Percentiles rank a stretch among this genome's conserved stretches.
Evolutionary conservation across 2,113 vertebrate species (phyloP).

Genomic region (Pseudorectes ferrugineus): DNA sequence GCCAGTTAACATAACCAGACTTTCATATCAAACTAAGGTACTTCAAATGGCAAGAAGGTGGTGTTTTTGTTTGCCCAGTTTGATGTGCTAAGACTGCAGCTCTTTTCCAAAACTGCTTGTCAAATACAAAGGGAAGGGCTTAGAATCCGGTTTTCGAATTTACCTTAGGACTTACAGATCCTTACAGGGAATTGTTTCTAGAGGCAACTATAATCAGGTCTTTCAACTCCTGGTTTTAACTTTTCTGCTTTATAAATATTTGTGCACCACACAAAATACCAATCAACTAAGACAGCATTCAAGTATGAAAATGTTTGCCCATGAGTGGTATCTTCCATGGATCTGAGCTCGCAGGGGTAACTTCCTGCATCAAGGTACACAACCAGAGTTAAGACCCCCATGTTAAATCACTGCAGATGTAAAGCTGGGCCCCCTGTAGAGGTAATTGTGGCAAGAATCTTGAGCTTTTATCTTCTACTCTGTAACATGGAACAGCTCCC

Average conservation of each 20-base stretch:
- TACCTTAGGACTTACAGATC: background rate
- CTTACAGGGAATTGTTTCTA: background rate
- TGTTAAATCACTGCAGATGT: background rate
- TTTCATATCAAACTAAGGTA: slow-evolving; percentile 7
- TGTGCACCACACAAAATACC: background rate
- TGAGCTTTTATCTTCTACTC: background rate
- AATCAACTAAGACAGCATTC: background rate
- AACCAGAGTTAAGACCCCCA: accelerated
- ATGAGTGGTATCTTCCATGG: background rate
- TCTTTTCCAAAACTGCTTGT: background rate
- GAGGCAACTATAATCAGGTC: background rate
- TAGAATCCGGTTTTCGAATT: background rate
- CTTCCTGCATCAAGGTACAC: background rate
- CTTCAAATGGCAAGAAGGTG: background rate
- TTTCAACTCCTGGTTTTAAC: background rate
- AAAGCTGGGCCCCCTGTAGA: background rate
- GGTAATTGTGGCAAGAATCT: background rate
- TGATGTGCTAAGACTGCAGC: background rate
- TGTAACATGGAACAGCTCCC: background rate
- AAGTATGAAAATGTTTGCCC: background rate
- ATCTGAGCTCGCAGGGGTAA: background rate
- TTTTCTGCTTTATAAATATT: background rate
- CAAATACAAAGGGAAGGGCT: background rate
- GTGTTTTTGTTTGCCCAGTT: background rate
- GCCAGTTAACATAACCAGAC: background rate